Conservation (phyloP, 2,113 vertebrate genomes). For the Aphelocoma coerulescens region DNA sequence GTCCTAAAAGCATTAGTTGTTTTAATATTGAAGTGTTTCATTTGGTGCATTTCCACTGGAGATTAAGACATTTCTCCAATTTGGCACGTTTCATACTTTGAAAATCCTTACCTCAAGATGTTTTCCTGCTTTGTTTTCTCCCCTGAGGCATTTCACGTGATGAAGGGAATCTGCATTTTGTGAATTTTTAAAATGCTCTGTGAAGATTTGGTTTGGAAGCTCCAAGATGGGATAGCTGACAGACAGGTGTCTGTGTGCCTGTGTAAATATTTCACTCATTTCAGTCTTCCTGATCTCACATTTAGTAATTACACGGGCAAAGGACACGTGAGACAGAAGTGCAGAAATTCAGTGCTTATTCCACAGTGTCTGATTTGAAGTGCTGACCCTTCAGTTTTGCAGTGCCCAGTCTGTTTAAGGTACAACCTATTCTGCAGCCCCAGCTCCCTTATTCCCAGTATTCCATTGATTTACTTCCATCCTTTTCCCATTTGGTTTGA, state of each 20-base stretch:
- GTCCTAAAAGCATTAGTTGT: background rate
- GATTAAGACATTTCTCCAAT: background rate
- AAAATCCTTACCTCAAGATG: background rate
- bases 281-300: background rate
- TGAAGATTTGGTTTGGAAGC: background rate
- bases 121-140: background rate
- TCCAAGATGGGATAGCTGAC: fast-evolving
- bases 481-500: background rate
- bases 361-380: background rate
- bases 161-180: background rate
- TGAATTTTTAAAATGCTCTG: background rate
- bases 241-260: fast-evolving
- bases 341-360: background rate
- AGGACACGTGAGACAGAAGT: background rate
- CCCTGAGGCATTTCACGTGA: background rate
- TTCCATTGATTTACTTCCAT: background rate
- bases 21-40: background rate
- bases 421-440: background rate
- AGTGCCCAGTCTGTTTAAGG: background rate
- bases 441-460: background rate
- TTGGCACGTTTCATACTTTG: background rate
- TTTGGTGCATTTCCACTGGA: background rate
- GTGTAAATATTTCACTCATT: background rate
- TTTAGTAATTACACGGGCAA: background rate
- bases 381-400: background rate